A percentile compares a stretch with the other conserved stretches of the same genome.
Evolutionary conservation across 2,113 vertebrate genomes (phyloP).

Genomic region (Heterocephalus glaber): DNA sequence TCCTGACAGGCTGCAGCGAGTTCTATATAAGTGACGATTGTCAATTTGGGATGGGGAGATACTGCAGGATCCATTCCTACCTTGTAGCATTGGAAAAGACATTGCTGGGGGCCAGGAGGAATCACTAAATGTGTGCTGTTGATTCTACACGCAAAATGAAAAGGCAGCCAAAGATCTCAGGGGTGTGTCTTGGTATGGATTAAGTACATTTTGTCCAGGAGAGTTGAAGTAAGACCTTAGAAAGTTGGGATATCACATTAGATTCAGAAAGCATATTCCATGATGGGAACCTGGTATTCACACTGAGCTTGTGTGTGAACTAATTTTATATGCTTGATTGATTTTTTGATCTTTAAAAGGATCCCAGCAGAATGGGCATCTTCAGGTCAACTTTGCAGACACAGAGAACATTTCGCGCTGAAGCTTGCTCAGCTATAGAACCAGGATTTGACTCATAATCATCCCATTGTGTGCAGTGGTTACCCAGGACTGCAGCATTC

Average conservation of each 20-base stretch:
- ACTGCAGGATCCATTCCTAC: rapidly evolving
- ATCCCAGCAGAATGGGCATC: background rate
- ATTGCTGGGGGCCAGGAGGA: background rate
- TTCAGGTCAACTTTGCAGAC: background rate
- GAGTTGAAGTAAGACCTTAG: background rate
- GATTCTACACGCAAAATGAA: background rate
- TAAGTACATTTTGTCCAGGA: background rate
- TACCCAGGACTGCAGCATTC: background rate
- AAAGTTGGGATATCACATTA: background rate
- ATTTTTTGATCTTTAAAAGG: background rate
- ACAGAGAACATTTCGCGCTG: background rate
- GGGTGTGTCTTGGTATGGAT: background rate
- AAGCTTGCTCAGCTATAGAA: background rate
- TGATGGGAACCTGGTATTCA: background rate
- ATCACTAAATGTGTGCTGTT: no score
- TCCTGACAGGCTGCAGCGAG: background rate
- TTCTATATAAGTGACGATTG: background rate
- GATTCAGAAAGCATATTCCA: background rate
- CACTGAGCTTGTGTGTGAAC: no score
- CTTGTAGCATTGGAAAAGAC: background rate
- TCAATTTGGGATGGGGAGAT: background rate
- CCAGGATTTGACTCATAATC: no score
- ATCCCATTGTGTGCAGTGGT: background rate
- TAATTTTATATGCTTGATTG: background rate
- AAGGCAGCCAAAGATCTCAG: background rate